Conservation (phyloP, 2,113 vertebrate genomes). For the Nerophis ophidion region DNA sequence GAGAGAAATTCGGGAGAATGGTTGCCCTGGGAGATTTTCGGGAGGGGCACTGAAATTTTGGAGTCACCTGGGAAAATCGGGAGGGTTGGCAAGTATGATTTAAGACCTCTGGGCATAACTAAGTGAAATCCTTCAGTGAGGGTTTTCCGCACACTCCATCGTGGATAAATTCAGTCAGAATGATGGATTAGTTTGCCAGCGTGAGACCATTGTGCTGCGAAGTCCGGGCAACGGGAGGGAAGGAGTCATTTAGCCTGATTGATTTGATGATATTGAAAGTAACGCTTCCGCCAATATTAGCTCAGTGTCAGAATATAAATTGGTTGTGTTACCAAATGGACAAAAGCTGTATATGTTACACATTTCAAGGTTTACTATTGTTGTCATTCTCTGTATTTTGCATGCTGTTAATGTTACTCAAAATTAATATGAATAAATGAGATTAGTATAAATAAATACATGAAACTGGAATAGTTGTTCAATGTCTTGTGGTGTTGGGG, state of each 20-base stretch:
- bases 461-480: too few relatives aligned
- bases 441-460: too few relatives aligned
- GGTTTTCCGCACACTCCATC: conserved; percentile 34
- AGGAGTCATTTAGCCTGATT: conserved; percentile 29
- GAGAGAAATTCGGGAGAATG: too few relatives aligned
- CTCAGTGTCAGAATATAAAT: conserved; percentile 15
- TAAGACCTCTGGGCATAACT: conserved; percentile 36
- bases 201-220: conserved; percentile 22
- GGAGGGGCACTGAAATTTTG: too few relatives aligned
- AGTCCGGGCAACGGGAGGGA: conserved; percentile 15
- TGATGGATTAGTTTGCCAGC: conserved; percentile 49
- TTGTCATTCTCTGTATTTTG: too few relatives aligned
- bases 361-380: background rate
- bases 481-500: too few relatives aligned
- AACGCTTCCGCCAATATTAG: conserved; percentile 22
- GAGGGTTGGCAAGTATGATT: too few relatives aligned
- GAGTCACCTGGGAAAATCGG: too few relatives aligned
- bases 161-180: conserved; percentile 36
- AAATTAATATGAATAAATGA: too few relatives aligned
- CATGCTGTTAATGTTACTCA: too few relatives aligned
- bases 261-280: conserved; percentile 25
- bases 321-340: conserved; percentile 12
- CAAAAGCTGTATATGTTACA: conserved; percentile 6
- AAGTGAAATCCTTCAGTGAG: conserved; percentile 28
- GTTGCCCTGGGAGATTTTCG: too few relatives aligned